A percentile compares a stretch with the other conserved stretches of the same genome.
phyloP scores from a whole-genome alignment of 2,888 invertebrate genomes.

The Heterodera filipjevi region DNA sequence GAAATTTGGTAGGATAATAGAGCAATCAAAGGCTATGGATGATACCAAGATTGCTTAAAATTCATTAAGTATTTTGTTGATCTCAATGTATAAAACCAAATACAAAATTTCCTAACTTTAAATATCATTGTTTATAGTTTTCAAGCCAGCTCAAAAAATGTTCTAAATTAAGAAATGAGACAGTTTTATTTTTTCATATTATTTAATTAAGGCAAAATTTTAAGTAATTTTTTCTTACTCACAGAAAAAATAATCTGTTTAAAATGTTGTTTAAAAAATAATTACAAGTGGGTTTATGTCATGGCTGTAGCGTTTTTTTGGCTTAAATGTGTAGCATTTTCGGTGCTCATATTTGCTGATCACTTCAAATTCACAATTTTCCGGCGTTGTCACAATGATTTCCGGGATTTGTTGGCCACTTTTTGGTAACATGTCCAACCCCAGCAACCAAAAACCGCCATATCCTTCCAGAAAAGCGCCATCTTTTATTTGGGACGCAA shows the following conservation, averaged over 20 bases:
- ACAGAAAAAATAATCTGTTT: neutral
- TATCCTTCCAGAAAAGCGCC: neutral
- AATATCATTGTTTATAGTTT: too few species aligned
- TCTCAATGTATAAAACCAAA: too few species aligned
- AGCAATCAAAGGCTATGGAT: too few species aligned
- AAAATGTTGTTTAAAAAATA: neutral
- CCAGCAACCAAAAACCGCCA: neutral
- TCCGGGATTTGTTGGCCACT: neutral
- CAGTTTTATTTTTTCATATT: too few species aligned
- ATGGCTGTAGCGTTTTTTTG: neutral
- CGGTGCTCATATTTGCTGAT: neutral
- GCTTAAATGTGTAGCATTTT: neutral
- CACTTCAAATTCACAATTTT: neutral
- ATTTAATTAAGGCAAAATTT: too few species aligned
- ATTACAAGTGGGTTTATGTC: neutral
- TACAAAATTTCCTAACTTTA: too few species aligned
- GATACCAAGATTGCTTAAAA: too few species aligned
- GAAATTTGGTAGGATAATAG: too few species aligned
- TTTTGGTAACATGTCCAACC: neutral
- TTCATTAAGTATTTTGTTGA: too few species aligned
- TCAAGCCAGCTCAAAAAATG: too few species aligned
- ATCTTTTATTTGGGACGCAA: neutral
- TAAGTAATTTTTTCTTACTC: too few species aligned
- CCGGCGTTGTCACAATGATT: neutral
- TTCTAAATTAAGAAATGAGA: too few species aligned